Evolutionary conservation across 2,888 invertebrate genomes (phyloP).

Genomic region (Cerceris ruficornis): DNA sequence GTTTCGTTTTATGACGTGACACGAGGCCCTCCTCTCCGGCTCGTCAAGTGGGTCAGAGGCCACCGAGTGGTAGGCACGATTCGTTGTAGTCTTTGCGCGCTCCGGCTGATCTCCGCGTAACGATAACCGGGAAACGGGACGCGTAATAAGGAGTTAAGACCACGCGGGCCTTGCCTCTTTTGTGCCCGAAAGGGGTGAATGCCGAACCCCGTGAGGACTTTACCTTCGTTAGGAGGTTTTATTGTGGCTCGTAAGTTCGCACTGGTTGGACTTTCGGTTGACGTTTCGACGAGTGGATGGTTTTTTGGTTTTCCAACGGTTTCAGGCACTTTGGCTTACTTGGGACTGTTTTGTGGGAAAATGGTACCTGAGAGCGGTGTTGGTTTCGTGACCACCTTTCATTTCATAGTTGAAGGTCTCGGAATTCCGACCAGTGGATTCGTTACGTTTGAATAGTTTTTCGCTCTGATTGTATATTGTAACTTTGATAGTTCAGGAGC

Average conservation of each 20-base stretch:
- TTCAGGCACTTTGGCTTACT: too few relatives aligned
- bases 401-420: too few relatives aligned
- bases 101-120: slow-evolving; percentile 70
- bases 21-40: slow-evolving; percentile 48
- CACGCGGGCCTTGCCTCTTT: slow-evolving; percentile 11
- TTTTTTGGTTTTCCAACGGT: too few relatives aligned
- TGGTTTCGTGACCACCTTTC: too few relatives aligned
- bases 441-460: too few relatives aligned
- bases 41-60: slow-evolving; percentile 70
- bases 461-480: too few relatives aligned
- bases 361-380: too few relatives aligned
- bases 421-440: too few relatives aligned
- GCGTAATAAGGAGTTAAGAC: slow-evolving; percentile 68
- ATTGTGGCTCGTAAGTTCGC: background rate
- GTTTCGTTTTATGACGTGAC: slow-evolving; percentile 78
- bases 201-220: background rate
- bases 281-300: too few relatives aligned
- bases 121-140: slow-evolving; percentile 72
- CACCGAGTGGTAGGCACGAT: slow-evolving; percentile 63
- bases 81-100: slow-evolving; percentile 38
- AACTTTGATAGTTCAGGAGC: too few relatives aligned
- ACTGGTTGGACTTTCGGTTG: too few relatives aligned
- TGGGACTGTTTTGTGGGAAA: too few relatives aligned
- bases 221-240: background rate
- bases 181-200: slow-evolving; percentile 6